Evolutionary conservation across 2,888 invertebrate genomes (phyloP).

Genomic region (Perizoma affinitatum): DNA sequence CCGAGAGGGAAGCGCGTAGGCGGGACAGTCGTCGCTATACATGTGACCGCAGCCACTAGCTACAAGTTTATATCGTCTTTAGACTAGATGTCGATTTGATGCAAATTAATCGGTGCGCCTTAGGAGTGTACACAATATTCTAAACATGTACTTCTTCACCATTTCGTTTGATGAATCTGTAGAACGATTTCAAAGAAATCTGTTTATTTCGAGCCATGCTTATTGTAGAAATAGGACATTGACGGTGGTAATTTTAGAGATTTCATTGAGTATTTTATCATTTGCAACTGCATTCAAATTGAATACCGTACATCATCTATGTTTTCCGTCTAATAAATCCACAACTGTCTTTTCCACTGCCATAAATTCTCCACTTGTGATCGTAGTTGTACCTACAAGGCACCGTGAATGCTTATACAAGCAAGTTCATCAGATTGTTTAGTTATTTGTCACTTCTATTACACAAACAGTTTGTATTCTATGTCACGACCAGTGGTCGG

Average conservation of each 20-base stretch:
- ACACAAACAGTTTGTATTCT: conserved; percentile 34
- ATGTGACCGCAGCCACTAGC: conserved; percentile 29
- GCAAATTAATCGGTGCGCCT: conserved; percentile 22
- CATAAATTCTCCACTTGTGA: conserved; percentile 28
- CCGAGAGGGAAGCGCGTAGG: conserved; percentile 73
- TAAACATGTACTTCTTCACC: no score
- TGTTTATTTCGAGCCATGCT: no score
- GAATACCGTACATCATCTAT: conserved; percentile 23
- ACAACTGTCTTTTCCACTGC: conserved; percentile 17
- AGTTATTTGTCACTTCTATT: conserved; percentile 34
- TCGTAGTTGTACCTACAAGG: conserved; percentile 17
- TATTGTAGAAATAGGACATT: neutral
- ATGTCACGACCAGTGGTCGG: conserved; percentile 44
- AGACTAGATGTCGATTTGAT: conserved; percentile 26
- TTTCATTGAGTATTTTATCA: neutral
- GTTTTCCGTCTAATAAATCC: conserved; percentile 24
- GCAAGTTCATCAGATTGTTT: conserved; percentile 32
- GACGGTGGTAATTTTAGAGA: neutral
- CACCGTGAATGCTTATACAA: conserved; percentile 28
- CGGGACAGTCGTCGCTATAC: conserved; percentile 57
- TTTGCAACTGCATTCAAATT: conserved; percentile 3
- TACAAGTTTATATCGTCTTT: conserved; percentile 27
- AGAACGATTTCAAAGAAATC: no score
- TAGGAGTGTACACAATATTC: neutral
- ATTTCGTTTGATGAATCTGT: no score